Conservation (phyloP, 2,113 vertebrate genomes). For the Gasterosteus aculeatus region DNA sequence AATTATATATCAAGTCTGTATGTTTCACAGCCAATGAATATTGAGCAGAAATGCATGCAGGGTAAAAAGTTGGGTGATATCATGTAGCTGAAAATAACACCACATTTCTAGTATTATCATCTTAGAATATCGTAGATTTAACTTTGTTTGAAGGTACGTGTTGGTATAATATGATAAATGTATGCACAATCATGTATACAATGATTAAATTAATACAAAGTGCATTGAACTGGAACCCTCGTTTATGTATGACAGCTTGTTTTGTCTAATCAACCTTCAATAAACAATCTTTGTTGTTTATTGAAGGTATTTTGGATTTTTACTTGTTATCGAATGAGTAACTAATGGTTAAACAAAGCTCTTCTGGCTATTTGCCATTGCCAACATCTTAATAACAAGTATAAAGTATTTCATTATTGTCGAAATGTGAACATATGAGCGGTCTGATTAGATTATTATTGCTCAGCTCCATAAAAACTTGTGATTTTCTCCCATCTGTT, state of each 20-base stretch:
- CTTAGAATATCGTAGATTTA: neutral
- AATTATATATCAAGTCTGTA: neutral
- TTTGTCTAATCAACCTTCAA: neutral
- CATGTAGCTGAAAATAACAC: neutral
- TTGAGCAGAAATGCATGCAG: neutral
- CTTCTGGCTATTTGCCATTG: too few relatives aligned
- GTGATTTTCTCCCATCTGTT: constrained; percentile 21
- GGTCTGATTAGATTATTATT: neutral
- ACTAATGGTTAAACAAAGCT: neutral
- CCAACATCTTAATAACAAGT: neutral
- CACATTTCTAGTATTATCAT: neutral
- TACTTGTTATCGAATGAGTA: neutral
- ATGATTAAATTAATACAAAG: too few relatives aligned
- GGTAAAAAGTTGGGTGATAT: neutral
- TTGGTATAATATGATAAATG: neutral
- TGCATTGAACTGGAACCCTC: neutral
- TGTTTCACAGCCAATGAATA: neutral
- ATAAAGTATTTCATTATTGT: neutral
- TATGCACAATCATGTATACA: neutral
- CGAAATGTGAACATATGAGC: too few relatives aligned
- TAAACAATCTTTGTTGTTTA: too few relatives aligned
- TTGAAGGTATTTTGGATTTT: neutral
- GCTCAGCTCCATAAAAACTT: neutral
- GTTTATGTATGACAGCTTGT: neutral
- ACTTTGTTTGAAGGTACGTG: neutral